Conservation (phyloP, 2,113 vertebrate species). For the Chionodraco myersi region DNA sequence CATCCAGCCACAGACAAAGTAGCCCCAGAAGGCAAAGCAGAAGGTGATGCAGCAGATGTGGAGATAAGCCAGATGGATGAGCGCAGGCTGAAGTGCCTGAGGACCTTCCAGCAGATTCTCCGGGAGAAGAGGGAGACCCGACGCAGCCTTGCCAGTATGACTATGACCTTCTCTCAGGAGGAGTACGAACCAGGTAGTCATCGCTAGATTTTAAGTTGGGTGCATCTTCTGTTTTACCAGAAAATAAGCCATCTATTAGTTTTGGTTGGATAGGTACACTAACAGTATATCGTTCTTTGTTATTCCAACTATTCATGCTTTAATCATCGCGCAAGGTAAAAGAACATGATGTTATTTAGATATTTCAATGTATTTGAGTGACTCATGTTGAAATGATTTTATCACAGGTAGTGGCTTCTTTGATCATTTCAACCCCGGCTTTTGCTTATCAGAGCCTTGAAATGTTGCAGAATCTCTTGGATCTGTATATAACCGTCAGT, state of each 20-base stretch:
- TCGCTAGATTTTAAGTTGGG: not conserved
- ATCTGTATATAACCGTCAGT: conserved; percentile 6
- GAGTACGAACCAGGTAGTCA: conserved; percentile 87
- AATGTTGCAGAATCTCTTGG: conserved; percentile 15
- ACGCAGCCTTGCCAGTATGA: conserved; percentile 87
- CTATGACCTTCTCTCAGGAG: conserved; percentile 87
- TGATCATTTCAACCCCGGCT: not conserved
- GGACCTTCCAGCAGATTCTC: conserved; percentile 94
- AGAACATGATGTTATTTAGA: not conserved
- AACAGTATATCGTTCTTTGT: not conserved
- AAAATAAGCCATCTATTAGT: not conserved
- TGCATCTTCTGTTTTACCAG: conserved; percentile 6
- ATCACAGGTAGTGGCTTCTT: not conserved
- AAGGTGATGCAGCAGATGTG: conserved; percentile 28
- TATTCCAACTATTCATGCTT: not conserved
- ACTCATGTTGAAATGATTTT: not conserved
- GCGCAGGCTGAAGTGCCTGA: conserved; percentile 90
- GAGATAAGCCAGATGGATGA: conserved; percentile 82
- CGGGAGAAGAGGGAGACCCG: conserved; percentile 91
- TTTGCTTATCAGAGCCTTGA: conserved; percentile 11
- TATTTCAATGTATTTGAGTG: not conserved
- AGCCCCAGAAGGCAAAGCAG: conserved; percentile 22
- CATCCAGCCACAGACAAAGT: conserved; percentile 10
- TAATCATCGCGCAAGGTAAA: not conserved
- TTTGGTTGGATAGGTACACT: not conserved